Evolutionary conservation across 2,797 vertebrate genomes (phyloP).

Genomic region (Gallirallus australis): DNA sequence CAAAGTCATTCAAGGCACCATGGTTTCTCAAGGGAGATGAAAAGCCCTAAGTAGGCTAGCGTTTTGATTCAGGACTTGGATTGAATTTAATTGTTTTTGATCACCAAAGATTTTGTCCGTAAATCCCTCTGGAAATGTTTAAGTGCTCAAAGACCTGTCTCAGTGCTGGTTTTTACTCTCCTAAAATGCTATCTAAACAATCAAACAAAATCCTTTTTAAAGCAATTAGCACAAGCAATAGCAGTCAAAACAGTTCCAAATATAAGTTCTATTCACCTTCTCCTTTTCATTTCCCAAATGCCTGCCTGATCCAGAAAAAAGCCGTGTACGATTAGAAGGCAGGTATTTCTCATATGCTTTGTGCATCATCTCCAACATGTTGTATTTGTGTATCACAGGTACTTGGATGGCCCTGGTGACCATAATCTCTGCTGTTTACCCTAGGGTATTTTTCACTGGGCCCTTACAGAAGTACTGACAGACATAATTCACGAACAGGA

Average conservation of each 20-base stretch:
- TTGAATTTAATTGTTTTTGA: constrained; percentile 15
- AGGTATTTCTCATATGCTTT: not conserved
- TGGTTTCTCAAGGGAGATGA: constrained; percentile 56
- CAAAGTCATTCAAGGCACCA: constrained; percentile 49
- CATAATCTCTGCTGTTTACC: not conserved
- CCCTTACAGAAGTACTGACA: not conserved
- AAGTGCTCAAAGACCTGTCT: constrained; percentile 18
- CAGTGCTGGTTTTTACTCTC: not conserved
- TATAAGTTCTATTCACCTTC: not conserved
- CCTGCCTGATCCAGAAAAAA: not conserved
- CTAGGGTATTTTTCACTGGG: not conserved
- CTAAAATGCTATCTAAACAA: constrained; percentile 17
- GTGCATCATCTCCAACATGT: not conserved
- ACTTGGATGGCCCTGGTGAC: not conserved
- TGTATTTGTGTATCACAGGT: not conserved
- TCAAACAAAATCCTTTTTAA: constrained; percentile 27
- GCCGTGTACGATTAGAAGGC: not conserved
- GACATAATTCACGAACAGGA: not conserved
- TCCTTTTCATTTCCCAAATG: not conserved
- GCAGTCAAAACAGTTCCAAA: not conserved
- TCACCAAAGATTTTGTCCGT: constrained; percentile 10
- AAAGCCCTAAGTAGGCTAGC: constrained; percentile 51
- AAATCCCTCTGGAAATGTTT: constrained; percentile 4
- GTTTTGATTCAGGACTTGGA: constrained; percentile 16
- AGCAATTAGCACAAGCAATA: constrained; percentile 2